These are phyloP conservation scores for Nematopogon swammerdamellus DNA, from an alignment of 2,888 invertebrate species.

Conservation along the genomic window DNA sequence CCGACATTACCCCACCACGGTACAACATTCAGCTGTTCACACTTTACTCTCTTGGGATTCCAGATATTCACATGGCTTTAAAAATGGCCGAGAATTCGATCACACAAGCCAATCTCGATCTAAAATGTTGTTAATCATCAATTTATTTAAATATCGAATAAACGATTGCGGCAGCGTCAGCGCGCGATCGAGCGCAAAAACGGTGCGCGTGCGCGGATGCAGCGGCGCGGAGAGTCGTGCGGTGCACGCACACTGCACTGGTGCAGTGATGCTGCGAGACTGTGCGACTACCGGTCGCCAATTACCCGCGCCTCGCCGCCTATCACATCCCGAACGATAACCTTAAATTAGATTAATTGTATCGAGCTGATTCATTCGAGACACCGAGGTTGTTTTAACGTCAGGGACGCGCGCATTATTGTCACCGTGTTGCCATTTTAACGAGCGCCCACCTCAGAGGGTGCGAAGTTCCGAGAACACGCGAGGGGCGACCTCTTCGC, in stretches of 20 bases:
- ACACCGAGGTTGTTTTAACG: conserved; percentile 6
- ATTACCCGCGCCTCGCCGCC: conserved; percentile 15
- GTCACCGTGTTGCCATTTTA: too few species aligned
- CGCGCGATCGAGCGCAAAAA: too few species aligned
- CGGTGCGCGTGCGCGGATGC: neutral
- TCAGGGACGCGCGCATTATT: conserved; percentile 15
- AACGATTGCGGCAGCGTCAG: too few species aligned
- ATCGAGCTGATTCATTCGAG: conserved; percentile 46
- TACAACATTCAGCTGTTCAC: too few species aligned
- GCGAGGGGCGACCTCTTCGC: neutral
- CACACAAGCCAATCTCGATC: too few species aligned
- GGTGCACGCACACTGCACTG: neutral
- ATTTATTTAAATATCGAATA: too few species aligned
- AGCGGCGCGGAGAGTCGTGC: neutral
- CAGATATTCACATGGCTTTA: too few species aligned
- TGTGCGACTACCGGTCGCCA: conserved; percentile 34
- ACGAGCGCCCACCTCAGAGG: too few species aligned
- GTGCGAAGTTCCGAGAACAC: neutral
- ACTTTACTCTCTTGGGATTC: too few species aligned
- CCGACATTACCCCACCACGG: too few species aligned
- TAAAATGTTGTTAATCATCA: too few species aligned
- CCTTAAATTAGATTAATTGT: conserved; percentile 56
- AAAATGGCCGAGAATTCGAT: too few species aligned
- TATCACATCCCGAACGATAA: conserved; percentile 44
- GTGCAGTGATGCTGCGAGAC: conserved; percentile 35